phyloP scores from a whole-genome alignment of 2,797 vertebrate genomes.

The Rhabdophis nuchalis region DNA sequence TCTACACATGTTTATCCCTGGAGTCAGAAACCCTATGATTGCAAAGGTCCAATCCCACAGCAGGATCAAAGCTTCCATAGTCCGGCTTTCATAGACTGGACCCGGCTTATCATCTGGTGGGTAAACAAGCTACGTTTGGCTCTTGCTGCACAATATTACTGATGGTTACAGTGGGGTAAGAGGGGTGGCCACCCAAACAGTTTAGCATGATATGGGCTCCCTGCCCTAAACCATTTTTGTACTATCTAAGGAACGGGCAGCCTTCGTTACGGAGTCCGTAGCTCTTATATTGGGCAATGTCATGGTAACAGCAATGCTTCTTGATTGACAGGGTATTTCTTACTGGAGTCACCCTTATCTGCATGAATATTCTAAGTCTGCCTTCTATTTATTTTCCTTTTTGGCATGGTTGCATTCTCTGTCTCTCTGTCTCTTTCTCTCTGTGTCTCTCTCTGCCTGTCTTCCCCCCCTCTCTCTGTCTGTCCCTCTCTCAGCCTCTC shows the following conservation, averaged over 20 bases:
- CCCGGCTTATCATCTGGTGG: background rate
- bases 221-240: background rate
- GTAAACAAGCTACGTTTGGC: background rate
- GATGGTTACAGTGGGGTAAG: background rate
- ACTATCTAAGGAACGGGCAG: conserved; percentile 1
- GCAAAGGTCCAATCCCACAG: conserved; percentile 1
- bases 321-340: conserved; percentile 15
- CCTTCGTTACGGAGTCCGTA: conserved; percentile 21
- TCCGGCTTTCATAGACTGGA: conserved; percentile 17
- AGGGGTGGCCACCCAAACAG: background rate
- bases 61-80: background rate
- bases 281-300: conserved; percentile 19
- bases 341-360: conserved; percentile 18
- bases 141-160: conserved; percentile 7
- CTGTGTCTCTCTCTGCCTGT: background rate
- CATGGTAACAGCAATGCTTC: conserved; percentile 25
- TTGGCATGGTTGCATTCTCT: background rate
- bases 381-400: conserved; percentile 3
- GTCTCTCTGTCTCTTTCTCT: background rate
- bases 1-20: background rate
- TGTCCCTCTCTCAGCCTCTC: background rate
- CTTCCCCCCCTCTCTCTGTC: background rate
- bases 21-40: background rate
- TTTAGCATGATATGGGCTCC: conserved; percentile 15
- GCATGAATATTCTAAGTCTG: conserved; percentile 12